phyloP scores from a whole-genome alignment of 2,888 invertebrate species.

The Ischnura elegans region DNA sequence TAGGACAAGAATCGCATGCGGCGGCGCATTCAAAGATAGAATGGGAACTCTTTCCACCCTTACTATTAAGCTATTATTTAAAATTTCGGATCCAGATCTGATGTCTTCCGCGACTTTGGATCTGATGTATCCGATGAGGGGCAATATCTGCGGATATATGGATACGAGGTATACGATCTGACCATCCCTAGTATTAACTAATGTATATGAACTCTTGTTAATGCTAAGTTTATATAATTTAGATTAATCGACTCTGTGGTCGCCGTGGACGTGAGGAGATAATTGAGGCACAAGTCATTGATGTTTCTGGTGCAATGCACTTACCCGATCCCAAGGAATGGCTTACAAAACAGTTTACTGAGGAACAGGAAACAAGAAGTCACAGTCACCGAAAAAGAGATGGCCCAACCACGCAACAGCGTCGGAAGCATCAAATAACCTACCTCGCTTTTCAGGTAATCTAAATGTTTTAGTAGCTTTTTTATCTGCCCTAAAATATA shows the following conservation, averaged over 20 bases:
- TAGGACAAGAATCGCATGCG: too few species aligned
- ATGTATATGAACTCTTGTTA: too few species aligned
- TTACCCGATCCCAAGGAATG: slow-evolving; percentile 89
- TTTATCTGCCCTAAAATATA: too few species aligned
- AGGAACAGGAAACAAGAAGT: slow-evolving; percentile 81
- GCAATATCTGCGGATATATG: too few species aligned
- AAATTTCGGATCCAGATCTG: too few species aligned
- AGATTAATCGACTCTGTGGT: slow-evolving; percentile 86
- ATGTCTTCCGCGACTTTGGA: too few species aligned
- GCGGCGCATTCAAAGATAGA: too few species aligned
- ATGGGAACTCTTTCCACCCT: too few species aligned
- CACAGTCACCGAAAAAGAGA: slow-evolving; percentile 75
- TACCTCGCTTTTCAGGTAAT: slow-evolving; percentile 91
- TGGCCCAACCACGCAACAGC: slow-evolving; percentile 85
- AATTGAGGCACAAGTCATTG: slow-evolving; percentile 85
- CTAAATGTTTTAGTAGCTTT: not conserved
- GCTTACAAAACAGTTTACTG: slow-evolving; percentile 89
- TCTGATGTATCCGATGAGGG: too few species aligned
- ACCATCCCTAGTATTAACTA: too few species aligned
- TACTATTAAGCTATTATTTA: too few species aligned
- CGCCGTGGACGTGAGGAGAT: slow-evolving; percentile 83
- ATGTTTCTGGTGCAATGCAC: slow-evolving; percentile 90
- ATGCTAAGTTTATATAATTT: slow-evolving; percentile 61
- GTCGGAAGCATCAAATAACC: slow-evolving; percentile 96
- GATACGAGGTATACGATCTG: too few species aligned